These are phyloP conservation scores for Venusia cambrica DNA, from an alignment of 2,888 invertebrate species.

Conservation along the genomic window DNA sequence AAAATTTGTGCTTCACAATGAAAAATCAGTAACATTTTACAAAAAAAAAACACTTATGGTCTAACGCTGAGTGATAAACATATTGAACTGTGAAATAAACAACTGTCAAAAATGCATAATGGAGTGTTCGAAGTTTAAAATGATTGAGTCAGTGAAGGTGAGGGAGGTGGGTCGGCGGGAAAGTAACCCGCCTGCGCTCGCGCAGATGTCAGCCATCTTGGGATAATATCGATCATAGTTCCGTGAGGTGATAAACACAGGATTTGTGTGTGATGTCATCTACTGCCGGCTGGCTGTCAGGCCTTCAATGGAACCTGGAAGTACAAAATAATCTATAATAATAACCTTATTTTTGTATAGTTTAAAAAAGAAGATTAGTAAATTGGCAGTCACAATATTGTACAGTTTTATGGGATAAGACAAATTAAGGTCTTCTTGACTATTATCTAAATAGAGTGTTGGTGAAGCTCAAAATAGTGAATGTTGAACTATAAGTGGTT, in stretches of 20 bases:
- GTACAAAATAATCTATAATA: constrained; percentile 1
- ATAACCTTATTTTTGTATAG: background rate
- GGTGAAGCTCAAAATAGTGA: too few relatives aligned
- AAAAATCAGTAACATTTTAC: background rate
- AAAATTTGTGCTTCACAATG: background rate
- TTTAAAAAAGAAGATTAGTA: constrained; percentile 1
- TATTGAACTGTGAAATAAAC: background rate
- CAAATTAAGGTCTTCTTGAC: too few relatives aligned
- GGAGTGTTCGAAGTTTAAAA: constrained; percentile 49
- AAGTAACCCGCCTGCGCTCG: constrained; percentile 66
- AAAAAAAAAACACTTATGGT: background rate
- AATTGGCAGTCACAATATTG: too few relatives aligned
- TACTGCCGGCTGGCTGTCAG: too few relatives aligned
- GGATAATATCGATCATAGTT: constrained; percentile 77
- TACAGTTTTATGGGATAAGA: too few relatives aligned
- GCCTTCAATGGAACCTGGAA: constrained; percentile 9
- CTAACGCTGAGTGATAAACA: constrained; percentile 1
- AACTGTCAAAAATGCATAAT: constrained; percentile 7
- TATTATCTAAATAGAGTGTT: too few relatives aligned
- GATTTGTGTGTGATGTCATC: constrained; percentile 25
- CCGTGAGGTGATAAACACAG: constrained; percentile 73
- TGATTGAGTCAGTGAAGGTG: constrained; percentile 56
- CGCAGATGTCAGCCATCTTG: constrained; percentile 78
- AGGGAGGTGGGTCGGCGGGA: constrained; percentile 61
- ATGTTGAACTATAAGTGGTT: too few relatives aligned